Base-by-base conservation (phyloP, 2,797 vertebrate genomes). In the Notolepis coatsorum region DNA sequence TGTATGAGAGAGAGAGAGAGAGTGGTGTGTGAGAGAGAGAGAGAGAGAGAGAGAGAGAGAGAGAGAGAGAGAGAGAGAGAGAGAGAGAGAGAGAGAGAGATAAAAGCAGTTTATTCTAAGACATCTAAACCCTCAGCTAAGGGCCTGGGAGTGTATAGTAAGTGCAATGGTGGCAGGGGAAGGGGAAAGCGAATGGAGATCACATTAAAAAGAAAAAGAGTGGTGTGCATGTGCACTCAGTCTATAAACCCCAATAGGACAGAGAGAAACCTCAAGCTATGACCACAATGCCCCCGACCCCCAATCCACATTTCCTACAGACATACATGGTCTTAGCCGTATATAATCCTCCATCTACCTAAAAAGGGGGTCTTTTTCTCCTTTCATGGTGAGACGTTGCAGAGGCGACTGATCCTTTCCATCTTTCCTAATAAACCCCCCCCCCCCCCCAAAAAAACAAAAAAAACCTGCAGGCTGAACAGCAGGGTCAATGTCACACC, bases 21-120 rank as follows among this genome's bases (percentile, higher is more conserved):
- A 3, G 49, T 33, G 49, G 49, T 51, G 49, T 35, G 28, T 35
- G 31, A 15, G n/a, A 25, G 23, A 39, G 52, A 7, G 35, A 27
- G n/a, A n/a, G n/a, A n/a, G n/a, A 46, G 37, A 5, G 25, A 24
- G 28, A 8, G 9, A 23, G 13, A 18, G 39, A 9, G 54, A 38
- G 8, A 41, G 53, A 28, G 25, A 30, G 25, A 15, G 27, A 27
- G 12, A 30, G 2, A 25, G 23, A 28, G 6, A 28, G 25, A 30
- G 7, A 30, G 65, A 49, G 58, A 71, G 75, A 71, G 69, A 25
- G 23, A 74, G 56, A 25, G 37, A 59, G 17, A 73, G 60, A 88
- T 86, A 77, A 82, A 90, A 88, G 83, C 27, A 53, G 77, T 85
- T 88, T 85, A 86, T 90, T 90, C 88, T 88, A 72, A 88, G 88